Base-by-base conservation (phyloP, 2,113 vertebrate species). In the Phyllopteryx taeniolatus region DNA sequence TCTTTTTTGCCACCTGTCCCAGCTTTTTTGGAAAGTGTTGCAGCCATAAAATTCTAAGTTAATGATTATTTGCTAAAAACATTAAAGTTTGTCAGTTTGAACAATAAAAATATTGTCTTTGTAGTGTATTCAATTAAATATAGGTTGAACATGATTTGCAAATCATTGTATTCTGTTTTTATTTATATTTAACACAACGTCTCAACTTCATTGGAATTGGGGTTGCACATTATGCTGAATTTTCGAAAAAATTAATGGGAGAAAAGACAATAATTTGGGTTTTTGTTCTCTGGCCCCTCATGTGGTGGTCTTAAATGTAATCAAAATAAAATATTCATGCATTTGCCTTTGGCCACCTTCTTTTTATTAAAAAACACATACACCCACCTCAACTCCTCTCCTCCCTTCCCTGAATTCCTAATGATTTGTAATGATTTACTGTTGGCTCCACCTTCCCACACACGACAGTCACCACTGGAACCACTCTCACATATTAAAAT, bases 401-500 rank as follows among this genome's bases (percentile, higher is more conserved):
- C 81, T 75, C 46, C 64, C 49, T 75, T 60, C 73, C 74, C 70
- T 79, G 81, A 86, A 86, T 88, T 89, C 67, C 83, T 85, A 84
- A 88, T 87, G 82, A 86, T 85, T 85, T 79, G 53, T 79, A 73
- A 82, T 87, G 86, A 91, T 92, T 92, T 90, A 91, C 75, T 59
- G 54, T 47, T 43, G 14, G 44, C 64, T 65, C 79, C 77, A 53
- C 71, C 85, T 70, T 71, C 70, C 53, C 73, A 78, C 76, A 67
- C 42, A 44, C 72, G 72, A 72, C 22, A 66, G 57, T 75, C 76
- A 72, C 78, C 65, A 68, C 64, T 73, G 83, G 72, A 88, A 87
- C 85, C 88, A 91, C 90, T 91, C 86, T 87, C 63, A 78, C 83
- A 84, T 91, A 92, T 91, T 91, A 92, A 88, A 90, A 84, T 76